Percentiles rank a stretch among this genome's conserved stretches.
Evolutionary conservation across 2,888 invertebrate species (phyloP).

Genomic region (Ariolimax columbianus): DNA sequence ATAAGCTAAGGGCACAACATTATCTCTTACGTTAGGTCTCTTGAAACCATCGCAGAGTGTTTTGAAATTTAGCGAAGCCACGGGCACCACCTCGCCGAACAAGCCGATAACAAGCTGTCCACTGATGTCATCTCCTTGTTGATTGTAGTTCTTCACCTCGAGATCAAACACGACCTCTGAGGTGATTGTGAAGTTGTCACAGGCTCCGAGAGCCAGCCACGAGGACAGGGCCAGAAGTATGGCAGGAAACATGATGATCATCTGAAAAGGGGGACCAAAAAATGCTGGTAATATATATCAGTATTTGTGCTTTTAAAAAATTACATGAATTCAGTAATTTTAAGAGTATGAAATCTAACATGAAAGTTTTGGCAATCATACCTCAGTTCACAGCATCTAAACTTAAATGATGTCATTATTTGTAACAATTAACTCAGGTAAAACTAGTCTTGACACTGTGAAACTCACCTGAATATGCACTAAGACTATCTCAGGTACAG

Average conservation of each 20-base stretch:
- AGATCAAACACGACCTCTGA: constrained; percentile 76
- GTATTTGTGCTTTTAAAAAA: too few species aligned
- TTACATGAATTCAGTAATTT: too few species aligned
- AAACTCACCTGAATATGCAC: too few species aligned
- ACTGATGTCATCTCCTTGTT: constrained; percentile 68
- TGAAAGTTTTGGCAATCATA: too few species aligned
- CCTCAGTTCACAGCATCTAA: too few species aligned
- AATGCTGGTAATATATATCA: not conserved
- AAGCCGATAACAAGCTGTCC: constrained; percentile 74
- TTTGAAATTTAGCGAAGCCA: constrained; percentile 77
- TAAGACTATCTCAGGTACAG: too few species aligned
- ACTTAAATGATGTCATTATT: too few species aligned
- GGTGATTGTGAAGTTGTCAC: constrained; percentile 54
- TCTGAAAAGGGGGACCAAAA: not conserved
- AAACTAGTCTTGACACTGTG: too few species aligned
- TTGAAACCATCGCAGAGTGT: constrained; percentile 74
- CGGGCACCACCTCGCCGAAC: constrained; percentile 77
- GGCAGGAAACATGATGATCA: not conserved
- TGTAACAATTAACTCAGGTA: too few species aligned
- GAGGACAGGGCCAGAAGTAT: not conserved
- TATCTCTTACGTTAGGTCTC: constrained; percentile 59
- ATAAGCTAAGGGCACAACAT: not conserved
- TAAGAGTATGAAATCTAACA: too few species aligned
- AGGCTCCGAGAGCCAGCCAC: constrained; percentile 17
- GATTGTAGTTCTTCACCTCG: constrained; percentile 74